Conservation (phyloP, 1,140 invertebrate species). For the Dolichoris vasculosae region DNA sequence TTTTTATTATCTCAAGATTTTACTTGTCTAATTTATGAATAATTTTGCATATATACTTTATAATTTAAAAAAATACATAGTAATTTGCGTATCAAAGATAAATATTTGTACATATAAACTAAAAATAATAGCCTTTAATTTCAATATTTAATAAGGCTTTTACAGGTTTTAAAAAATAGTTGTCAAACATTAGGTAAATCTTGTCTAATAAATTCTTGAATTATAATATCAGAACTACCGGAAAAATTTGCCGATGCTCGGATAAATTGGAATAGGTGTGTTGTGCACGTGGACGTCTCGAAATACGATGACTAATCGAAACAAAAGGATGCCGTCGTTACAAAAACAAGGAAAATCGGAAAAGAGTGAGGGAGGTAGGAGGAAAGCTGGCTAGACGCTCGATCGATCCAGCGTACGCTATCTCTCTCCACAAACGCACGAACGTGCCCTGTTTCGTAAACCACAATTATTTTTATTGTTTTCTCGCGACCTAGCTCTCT, state of each 20-base stretch:
- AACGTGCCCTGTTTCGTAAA: neutral
- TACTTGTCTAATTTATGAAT: neutral
- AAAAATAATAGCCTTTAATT: neutral
- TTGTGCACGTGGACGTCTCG: neutral
- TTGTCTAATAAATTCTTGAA: neutral
- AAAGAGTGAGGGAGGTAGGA: conserved; percentile 2
- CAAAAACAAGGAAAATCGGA: conserved; percentile 25
- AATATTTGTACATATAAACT: too few relatives aligned
- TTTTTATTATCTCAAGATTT: neutral
- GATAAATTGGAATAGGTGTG: neutral
- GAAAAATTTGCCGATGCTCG: neutral
- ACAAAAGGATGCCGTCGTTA: conserved; percentile 22
- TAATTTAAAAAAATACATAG: neutral
- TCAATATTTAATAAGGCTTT: neutral
- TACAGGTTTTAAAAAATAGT: neutral
- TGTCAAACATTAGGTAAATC: neutral
- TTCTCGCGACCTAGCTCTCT: neutral
- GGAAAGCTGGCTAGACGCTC: conserved; percentile 52
- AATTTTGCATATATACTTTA: neutral
- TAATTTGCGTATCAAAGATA: too few relatives aligned
- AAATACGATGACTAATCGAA: conserved; percentile 40
- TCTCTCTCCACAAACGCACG: conserved; percentile 45
- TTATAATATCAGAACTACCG: neutral
- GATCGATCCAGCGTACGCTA: conserved; percentile 54
- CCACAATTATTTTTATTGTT: conserved; percentile 48